phyloP scores from a whole-genome alignment of 1,140 invertebrate genomes.

The Bombus affinis region DNA sequence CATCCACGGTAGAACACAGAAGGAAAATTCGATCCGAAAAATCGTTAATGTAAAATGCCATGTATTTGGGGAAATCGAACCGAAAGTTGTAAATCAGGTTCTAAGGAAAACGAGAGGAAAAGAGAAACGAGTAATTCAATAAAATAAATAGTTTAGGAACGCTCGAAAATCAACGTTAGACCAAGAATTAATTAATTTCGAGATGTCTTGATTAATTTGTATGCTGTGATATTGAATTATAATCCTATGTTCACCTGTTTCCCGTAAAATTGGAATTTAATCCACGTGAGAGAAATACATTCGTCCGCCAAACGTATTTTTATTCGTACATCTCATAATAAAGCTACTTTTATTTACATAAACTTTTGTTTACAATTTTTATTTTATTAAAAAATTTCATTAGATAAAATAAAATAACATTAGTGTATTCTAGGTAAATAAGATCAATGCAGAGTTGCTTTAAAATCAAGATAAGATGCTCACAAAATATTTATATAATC shows the following conservation, averaged over 20 bases:
- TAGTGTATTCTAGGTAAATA: no score
- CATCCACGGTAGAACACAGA: background rate
- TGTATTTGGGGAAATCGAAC: background rate
- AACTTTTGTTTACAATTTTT: background rate
- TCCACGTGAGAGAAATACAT: background rate
- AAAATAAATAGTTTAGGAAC: background rate
- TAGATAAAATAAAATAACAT: no score
- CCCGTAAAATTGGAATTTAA: background rate
- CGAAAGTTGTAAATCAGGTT: background rate
- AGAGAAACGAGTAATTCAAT: background rate
- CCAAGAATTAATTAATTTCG: conserved; percentile 1
- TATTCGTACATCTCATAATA: background rate
- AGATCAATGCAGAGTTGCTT: no score
- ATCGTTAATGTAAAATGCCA: conserved; percentile 2
- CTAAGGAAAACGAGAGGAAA: background rate
- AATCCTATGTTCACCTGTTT: background rate
- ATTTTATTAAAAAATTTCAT: no score
- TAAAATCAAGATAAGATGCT: no score
- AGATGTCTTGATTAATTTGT: conserved; percentile 45
- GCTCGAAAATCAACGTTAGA: background rate
- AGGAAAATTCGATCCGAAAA: background rate
- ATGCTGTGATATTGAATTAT: background rate
- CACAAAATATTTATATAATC: no score
- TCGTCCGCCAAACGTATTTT: no score
- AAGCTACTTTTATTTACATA: background rate